Evolutionary conservation across 2,888 invertebrate species (phyloP).

Genomic region (Lutraria lutraria): DNA sequence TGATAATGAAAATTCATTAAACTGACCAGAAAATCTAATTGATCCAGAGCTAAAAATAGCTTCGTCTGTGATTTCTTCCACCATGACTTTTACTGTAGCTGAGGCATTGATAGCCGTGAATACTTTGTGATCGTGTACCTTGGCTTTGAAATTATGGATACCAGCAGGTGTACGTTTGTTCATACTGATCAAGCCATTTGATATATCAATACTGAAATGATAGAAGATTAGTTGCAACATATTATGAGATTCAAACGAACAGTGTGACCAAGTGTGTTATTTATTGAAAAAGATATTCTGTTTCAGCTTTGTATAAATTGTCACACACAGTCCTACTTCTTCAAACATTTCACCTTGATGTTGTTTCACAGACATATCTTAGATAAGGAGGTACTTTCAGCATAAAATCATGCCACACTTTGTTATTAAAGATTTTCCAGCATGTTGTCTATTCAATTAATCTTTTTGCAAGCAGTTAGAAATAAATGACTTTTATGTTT

Average conservation of each 20-base stretch:
- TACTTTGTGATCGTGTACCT: slow-evolving; percentile 92
- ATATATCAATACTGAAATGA: slow-evolving; percentile 92
- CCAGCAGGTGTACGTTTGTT: slow-evolving; percentile 96
- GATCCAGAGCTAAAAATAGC: slow-evolving; percentile 98
- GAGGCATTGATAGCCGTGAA: slow-evolving; percentile 92
- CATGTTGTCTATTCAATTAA: no score
- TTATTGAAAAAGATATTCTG: no score
- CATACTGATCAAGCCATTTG: slow-evolving; percentile 98
- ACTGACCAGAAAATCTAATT: slow-evolving; percentile 90
- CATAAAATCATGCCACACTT: no score
- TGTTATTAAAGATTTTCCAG: no score
- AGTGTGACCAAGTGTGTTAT: no score
- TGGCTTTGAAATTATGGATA: slow-evolving; percentile 91
- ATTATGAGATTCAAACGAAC: background rate
- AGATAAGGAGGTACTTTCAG: no score
- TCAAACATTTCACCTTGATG: no score
- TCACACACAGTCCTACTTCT: no score
- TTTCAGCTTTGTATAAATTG: no score
- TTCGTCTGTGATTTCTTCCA: slow-evolving; percentile 97
- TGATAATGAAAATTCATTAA: background rate
- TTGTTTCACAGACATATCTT: no score
- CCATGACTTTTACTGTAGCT: slow-evolving; percentile 98
- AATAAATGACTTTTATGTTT: no score
- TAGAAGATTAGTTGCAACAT: background rate
- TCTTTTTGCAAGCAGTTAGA: no score